These are phyloP conservation scores for Cotesia typhae DNA, from an alignment of 1,140 invertebrate species.

Conservation along the genomic window DNA sequence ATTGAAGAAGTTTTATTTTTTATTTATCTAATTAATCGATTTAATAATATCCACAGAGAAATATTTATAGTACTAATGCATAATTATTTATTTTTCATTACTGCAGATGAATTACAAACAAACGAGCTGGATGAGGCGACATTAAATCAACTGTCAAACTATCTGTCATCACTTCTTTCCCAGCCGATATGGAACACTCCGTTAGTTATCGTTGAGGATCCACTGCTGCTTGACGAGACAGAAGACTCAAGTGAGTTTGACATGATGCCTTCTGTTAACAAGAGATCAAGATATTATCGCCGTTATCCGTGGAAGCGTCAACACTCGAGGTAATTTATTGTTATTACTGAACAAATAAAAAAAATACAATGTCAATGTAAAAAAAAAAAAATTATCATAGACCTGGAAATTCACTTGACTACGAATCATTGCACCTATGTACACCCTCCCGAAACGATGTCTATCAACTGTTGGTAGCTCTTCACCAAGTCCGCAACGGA, in stretches of 20 bases:
- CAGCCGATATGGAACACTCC: constrained; percentile 40
- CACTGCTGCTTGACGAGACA: constrained; percentile 28
- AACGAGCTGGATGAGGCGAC: constrained; percentile 41
- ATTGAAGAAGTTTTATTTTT: too few relatives aligned
- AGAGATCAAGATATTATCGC: constrained; percentile 69
- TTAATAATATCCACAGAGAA: too few relatives aligned
- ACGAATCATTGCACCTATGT: constrained; percentile 67
- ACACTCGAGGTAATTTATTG: constrained; percentile 51
- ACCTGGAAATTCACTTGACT: constrained; percentile 63
- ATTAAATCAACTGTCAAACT: constrained; percentile 39
- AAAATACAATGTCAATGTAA: constrained; percentile 52
- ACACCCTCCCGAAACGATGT: constrained; percentile 70
- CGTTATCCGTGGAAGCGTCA: constrained; percentile 72
- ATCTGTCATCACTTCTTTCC: constrained; percentile 44
- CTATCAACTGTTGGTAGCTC: constrained; percentile 68
- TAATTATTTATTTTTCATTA: constrained; percentile 17
- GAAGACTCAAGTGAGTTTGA: constrained; percentile 32
- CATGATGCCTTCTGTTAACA: constrained; percentile 45
- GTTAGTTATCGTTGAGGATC: constrained; percentile 31
- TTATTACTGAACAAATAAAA: background rate
- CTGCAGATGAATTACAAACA: constrained; percentile 33
- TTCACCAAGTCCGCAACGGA: constrained; percentile 69
- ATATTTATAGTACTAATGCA: background rate
- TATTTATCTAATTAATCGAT: too few relatives aligned
- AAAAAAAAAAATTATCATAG: constrained; percentile 34